phyloP scores from a whole-genome alignment of 2,797 vertebrate genomes.

The Sebastes hopkinsi region DNA sequence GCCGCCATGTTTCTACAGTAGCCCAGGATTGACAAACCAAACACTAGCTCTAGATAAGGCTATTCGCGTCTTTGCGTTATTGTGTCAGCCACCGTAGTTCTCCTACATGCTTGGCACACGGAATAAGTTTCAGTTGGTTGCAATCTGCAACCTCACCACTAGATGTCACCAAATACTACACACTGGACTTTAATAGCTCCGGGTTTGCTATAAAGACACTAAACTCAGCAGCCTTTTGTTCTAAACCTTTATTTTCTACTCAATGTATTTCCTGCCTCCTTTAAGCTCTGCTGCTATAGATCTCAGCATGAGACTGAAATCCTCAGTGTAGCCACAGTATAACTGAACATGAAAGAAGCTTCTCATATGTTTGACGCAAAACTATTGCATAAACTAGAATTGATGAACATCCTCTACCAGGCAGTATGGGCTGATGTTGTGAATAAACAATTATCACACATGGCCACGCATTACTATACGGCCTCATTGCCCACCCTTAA shows the following conservation, averaged over 20 bases:
- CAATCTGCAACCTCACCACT: not conserved
- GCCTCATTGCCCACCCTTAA: not conserved
- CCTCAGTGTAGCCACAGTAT: not conserved
- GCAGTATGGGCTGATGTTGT: not conserved
- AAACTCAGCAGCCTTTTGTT: not conserved
- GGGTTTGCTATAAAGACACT: not conserved
- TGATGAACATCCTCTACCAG: not conserved
- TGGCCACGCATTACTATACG: not conserved
- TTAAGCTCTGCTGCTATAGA: not conserved
- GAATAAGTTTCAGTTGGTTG: not conserved
- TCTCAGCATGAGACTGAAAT: not conserved
- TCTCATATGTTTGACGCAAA: not conserved
- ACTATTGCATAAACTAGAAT: not conserved
- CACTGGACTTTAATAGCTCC: not conserved
- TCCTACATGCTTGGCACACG: not conserved
- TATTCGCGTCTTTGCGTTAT: not conserved
- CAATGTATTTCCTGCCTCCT: not conserved
- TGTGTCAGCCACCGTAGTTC: not conserved
- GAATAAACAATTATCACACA: not conserved
- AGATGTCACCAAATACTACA: not conserved
- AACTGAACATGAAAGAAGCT: not conserved
- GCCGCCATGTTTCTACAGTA: not conserved
- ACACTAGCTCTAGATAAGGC: not conserved
- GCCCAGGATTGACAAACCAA: not conserved
- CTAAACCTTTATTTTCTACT: not conserved